phyloP scores from a whole-genome alignment of 2,113 vertebrate species.

The Poicephalus gulielmi region DNA sequence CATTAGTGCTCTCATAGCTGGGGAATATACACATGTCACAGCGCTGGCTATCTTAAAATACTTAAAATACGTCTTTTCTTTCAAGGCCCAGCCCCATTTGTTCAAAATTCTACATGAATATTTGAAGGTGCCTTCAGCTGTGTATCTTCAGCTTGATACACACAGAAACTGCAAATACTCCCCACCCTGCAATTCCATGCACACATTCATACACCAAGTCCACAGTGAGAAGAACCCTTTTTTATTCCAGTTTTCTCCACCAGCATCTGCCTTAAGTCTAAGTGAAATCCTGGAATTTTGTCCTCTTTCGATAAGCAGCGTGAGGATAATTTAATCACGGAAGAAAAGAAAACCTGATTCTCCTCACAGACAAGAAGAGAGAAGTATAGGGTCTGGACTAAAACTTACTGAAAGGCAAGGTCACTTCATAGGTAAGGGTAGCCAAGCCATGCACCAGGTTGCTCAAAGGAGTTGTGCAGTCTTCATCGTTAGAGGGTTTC shows the following conservation, averaged over 20 bases:
- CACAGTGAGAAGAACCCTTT: background rate
- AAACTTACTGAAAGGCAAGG: background rate
- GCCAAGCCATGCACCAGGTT: background rate
- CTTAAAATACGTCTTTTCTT: background rate
- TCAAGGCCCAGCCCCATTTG: background rate
- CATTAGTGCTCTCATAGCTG: background rate
- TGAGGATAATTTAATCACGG: background rate
- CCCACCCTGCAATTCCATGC: background rate
- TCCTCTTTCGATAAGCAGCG: background rate
- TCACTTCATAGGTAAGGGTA: background rate
- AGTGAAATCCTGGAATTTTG: background rate
- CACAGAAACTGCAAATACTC: background rate
- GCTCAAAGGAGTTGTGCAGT: background rate
- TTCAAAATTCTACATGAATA: background rate
- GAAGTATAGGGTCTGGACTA: background rate
- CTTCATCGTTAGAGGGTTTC: background rate
- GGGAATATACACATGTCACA: background rate
- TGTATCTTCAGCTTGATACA: background rate
- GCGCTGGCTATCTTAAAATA: background rate
- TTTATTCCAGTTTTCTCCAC: background rate
- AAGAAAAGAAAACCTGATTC: background rate
- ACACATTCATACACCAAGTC: background rate
- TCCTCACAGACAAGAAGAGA: background rate
- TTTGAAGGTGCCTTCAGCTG: background rate
- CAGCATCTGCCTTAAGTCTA: background rate